These are phyloP conservation scores for Emmelina monodactyla DNA, from an alignment of 2,888 invertebrate genomes.

Conservation along the genomic window DNA sequence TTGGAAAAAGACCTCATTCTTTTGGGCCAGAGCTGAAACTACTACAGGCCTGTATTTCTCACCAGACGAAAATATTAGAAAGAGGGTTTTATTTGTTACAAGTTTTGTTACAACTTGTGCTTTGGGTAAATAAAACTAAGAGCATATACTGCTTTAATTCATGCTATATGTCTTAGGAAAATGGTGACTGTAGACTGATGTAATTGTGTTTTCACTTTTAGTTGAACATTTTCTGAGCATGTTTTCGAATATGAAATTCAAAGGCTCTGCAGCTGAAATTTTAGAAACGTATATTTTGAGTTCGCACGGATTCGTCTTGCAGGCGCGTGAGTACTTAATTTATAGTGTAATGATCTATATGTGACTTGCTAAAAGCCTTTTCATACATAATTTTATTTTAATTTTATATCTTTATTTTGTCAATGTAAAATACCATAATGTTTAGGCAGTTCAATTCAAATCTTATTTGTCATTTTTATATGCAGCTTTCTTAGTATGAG, in stretches of 20 bases:
- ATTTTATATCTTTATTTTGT: no score
- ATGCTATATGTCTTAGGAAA: neutral
- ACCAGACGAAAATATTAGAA: constrained; percentile 26
- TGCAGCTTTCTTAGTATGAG: no score
- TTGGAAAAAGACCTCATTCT: constrained; percentile 29
- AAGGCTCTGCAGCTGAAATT: constrained; percentile 30
- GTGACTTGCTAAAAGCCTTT: neutral
- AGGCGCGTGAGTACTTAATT: constrained; percentile 40
- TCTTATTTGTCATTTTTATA: no score
- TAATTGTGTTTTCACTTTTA: constrained; percentile 24
- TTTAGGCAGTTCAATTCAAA: no score
- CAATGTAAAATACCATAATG: no score
- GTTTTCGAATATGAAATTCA: constrained; percentile 54
- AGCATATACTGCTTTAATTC: neutral
- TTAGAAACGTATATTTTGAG: constrained; percentile 35
- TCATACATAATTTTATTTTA: no score
- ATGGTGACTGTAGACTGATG: neutral
- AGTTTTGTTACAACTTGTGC: constrained; percentile 27
- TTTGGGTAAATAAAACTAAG: constrained; percentile 21
- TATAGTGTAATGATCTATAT: neutral
- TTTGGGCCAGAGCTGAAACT: constrained; percentile 31
- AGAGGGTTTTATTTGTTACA: constrained; percentile 24
- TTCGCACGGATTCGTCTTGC: constrained; percentile 47
- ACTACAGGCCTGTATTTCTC: constrained; percentile 22
- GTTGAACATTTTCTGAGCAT: constrained; percentile 71